Base-by-base conservation (phyloP, 2,797 vertebrate genomes). In the Sternarchorhynchus goeldii region DNA sequence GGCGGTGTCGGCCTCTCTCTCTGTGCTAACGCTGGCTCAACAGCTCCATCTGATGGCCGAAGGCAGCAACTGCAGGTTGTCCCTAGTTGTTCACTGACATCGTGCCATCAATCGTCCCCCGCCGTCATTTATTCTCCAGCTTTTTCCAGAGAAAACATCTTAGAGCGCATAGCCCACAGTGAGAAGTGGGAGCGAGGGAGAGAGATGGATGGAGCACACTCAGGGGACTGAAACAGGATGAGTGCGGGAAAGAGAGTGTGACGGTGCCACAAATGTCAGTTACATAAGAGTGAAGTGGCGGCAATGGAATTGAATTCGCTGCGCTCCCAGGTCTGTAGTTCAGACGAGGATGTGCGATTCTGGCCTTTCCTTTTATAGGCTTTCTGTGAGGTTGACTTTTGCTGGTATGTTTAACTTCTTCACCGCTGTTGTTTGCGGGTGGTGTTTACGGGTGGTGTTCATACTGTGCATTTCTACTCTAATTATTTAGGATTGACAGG, bases 401-500 rank as follows among this genome's bases (percentile, higher is more conserved):
- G 32, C 8, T 57, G 17, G 25, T 71, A 56, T n/a, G 58, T 57
- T 69, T 39, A 62, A 6, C 17, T 17, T 14, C 39, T 75, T 25
- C 69, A 56, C 53, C 70, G 18, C 57, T 50, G 31, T 70, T 71
- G 62, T 74, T 58, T 39, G 58, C 66, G 75, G 57, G 68, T 72
- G 25, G 25, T 25, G 25, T 25, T 25, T 25, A 25, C 25, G 60
- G 76, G 64, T 75, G 60, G 53, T 25, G 39, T 75, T 74, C 55
- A 50, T 57, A 39, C 68, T 66, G 57, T 71, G 41, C 53, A 56
- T 58, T 69, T 62, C 50, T 53, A 21, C 74, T 87, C 74, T 89
- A 73, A 45, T 62, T 88, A 87, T 91, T 79, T 91, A 99, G 97
- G 91, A 97, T 99, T 31, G 97, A 99, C 91, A 94, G 96, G 73